phyloP scores from a whole-genome alignment of 2,113 vertebrate species.

The Catharus minimus region DNA sequence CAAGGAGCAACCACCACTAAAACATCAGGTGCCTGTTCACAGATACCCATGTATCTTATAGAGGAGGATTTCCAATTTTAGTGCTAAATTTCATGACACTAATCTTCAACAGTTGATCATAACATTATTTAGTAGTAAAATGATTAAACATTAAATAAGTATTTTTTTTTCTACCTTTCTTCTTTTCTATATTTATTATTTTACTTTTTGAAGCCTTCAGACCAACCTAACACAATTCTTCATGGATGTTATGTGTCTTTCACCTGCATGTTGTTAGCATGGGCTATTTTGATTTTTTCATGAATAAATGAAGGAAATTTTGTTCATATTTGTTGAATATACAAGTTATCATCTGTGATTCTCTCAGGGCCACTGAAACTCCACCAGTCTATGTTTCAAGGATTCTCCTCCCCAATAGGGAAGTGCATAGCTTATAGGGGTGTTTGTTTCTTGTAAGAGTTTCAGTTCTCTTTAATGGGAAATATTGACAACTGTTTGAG shows the following conservation, averaged over 20 bases:
- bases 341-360: background rate
- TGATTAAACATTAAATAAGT: background rate
- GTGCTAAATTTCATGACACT: conserved; percentile 53
- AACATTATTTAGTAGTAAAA: conserved; percentile 20
- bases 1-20: background rate
- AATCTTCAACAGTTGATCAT: conserved; percentile 54
- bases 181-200: conserved; percentile 56
- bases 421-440: background rate
- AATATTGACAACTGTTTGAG: background rate
- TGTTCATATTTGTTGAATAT: background rate
- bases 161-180: conserved; percentile 18
- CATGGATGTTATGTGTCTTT: conserved; percentile 47
- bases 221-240: conserved; percentile 72
- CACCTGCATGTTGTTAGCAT: conserved; percentile 64
- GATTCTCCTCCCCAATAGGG: background rate
- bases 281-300: conserved; percentile 49
- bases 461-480: background rate
- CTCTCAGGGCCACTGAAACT: background rate
- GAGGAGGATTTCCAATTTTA: background rate
- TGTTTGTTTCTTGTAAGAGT: background rate
- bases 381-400: conserved; percentile 32
- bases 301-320: conserved; percentile 51
- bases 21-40: background rate
- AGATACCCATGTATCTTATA: background rate
- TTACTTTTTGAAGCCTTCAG: conserved; percentile 66